Evolutionary conservation across 2,113 vertebrate genomes (phyloP), one percentile per base, ranked within the genome.

Genomic region (Donacobius atricapilla): DNA sequence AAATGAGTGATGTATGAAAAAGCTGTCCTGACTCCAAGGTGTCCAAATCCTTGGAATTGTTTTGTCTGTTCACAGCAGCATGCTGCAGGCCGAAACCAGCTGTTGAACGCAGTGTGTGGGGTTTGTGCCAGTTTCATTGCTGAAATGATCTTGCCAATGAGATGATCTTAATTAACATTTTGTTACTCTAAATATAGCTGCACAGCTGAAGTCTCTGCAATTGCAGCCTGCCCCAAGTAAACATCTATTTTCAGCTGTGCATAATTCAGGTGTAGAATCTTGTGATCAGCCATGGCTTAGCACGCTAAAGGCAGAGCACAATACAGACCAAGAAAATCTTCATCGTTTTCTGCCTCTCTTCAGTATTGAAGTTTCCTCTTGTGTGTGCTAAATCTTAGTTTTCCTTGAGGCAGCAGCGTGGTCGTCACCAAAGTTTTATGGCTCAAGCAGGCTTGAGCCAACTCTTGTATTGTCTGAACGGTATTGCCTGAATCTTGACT

Each of bases 241-340:
- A 95, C 82, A 94, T 81, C 88, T 94, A 94, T 96, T 97, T 97
- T 97, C 93, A 95, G 87, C 89, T 85, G 84, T 69, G 73, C 25
- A 27, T 87, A 91, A 69, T 89, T 91, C 91, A 96, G 95, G 94
- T 97, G 35, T 44, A 40, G 68, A 88, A 44, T 66, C 85, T 51
- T 75, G 71, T 92, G 71, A 88, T 90, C 71, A 51, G 30, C 63
- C 50, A 3, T 15, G 50, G 71, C 66, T 85, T 47, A 89, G 76
- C 23, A 19, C n/a, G 56, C 27, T 54, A 30, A 77, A 72, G 40
- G 47, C 60, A 86, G 47, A 81, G 31, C 3, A 2, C 33, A 73
- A 19, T 60, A 33, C 21, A 58, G 66, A 71, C 19, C 47, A 78
- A 78, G 83, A 33, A 92, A 66, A 44, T n/a, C 15, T 65, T 33